These are phyloP conservation scores for Stictocephala bisonia DNA, from an alignment of 2,888 invertebrate species.

Conservation along the genomic window DNA sequence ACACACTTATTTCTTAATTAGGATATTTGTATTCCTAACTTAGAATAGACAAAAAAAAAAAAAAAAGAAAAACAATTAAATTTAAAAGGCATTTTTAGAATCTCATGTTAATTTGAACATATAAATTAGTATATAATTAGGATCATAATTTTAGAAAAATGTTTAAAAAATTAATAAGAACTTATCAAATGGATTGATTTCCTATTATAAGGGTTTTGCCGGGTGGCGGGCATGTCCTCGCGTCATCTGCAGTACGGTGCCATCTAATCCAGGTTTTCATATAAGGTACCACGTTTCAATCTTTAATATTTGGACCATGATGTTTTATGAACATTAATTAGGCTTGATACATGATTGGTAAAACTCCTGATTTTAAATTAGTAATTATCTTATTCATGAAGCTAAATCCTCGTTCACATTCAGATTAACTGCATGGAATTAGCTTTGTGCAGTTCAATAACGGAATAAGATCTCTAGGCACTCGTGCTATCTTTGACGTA, in stretches of 20 bases:
- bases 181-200: too few relatives aligned
- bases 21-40: too few relatives aligned
- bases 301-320: constrained; percentile 7
- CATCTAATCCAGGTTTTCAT: constrained; percentile 3
- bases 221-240: neutral
- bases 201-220: too few relatives aligned
- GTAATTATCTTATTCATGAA: too few relatives aligned
- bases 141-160: too few relatives aligned
- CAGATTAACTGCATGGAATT: constrained; percentile 12
- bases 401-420: neutral
- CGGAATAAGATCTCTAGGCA: constrained; percentile 12
- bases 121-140: too few relatives aligned
- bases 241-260: constrained; percentile 10
- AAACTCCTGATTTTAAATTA: neutral
- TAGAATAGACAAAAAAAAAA: too few relatives aligned
- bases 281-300: constrained; percentile 12
- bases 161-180: too few relatives aligned
- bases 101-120: too few relatives aligned
- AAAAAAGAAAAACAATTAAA: too few relatives aligned
- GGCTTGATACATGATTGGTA: neutral
- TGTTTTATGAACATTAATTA: neutral
- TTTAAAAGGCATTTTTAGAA: too few relatives aligned
- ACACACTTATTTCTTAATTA: too few relatives aligned
- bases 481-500: neutral
- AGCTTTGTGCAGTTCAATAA: constrained; percentile 28